Conservation (phyloP, 2,888 invertebrate species). For the Perizoma affinitatum region DNA sequence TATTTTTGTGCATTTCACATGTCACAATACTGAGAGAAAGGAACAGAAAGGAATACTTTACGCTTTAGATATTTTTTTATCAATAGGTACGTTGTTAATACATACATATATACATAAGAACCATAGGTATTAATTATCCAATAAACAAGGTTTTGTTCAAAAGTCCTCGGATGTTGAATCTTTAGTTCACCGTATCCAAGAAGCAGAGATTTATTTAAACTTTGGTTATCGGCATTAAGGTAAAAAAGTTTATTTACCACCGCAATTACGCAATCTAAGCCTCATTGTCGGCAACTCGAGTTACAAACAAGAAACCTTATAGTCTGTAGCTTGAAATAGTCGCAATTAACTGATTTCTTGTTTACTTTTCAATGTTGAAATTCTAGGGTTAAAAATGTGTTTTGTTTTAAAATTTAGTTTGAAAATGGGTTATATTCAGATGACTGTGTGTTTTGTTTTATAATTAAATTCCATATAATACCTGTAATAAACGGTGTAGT, state of each 20-base stretch:
- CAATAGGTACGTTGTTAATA: neutral
- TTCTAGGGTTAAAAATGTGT: neutral
- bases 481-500: too few relatives aligned
- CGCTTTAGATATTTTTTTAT: neutral
- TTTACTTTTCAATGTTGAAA: neutral
- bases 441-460: too few relatives aligned
- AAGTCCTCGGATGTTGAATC: slow-evolving; percentile 3
- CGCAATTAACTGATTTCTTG: neutral
- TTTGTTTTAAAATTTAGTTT: too few relatives aligned
- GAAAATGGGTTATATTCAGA: too few relatives aligned
- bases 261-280: slow-evolving; percentile 17
- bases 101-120: too few relatives aligned
- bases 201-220: neutral
- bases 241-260: slow-evolving; percentile 22
- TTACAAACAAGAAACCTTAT: slow-evolving; percentile 1
- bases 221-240: slow-evolving; percentile 11
- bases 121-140: neutral
- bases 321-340: neutral
- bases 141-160: slow-evolving; percentile 1
- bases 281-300: slow-evolving; percentile 7
- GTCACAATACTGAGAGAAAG: slow-evolving; percentile 8
- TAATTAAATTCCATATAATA: too few relatives aligned
- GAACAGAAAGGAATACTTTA: too few relatives aligned
- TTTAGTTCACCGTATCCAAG: neutral
- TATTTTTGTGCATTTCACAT: slow-evolving; percentile 44